Base-by-base conservation (phyloP, 1,140 invertebrate genomes). In the Zaprionus africanus region DNA sequence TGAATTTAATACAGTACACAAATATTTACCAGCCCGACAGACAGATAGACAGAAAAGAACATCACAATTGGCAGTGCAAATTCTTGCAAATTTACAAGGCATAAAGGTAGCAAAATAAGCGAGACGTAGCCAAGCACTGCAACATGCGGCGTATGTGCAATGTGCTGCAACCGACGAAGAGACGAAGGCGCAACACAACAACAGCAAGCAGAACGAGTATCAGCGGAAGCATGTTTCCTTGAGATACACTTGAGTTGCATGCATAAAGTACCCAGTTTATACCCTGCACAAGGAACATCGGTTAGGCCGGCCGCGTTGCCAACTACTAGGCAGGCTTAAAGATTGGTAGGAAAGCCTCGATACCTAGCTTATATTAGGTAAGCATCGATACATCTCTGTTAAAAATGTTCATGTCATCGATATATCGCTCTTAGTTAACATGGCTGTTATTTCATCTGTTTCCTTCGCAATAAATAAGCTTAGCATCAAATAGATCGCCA, bases 51-150 rank as follows among this genome's bases (percentile, higher is more conserved):
- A 38, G 51, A 43, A n/a, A 22, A 38, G 51, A 43, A n/a, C 28
- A 43, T 60, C 67, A 85, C 82, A 85, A 86, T 86, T 82, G 82
- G 79, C 82, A 86, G 76, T 86, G 70, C 57, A 79, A 77, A 82
- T 87, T 82, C 76, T 67, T 79, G 77, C 53, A 74, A 82, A 87
- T 82, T 79, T 79, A 46, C 67, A 82, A 72, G 71, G 78, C 75
- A 81, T 71, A 82, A 78, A 41, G 41, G 41, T 68, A n/a, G 38
- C 31, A 67, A 49, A 82, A 34, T 53, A 54, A 60, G 11, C 26
- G 19, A 13, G 46, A 41, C 15, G 15, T 36, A 41, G 12, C 19
- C 38, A 36, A 41, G 13, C 26, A 57, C 51, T 71, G 82, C n/a
- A 31, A 5, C 6, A 28, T 11, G 4, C 19, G 46, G 46, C 19